Evolutionary conservation across 2,888 invertebrate genomes (phyloP), one percentile per base, ranked within the genome.

Genomic region (Meliscaeva auricollis): DNA sequence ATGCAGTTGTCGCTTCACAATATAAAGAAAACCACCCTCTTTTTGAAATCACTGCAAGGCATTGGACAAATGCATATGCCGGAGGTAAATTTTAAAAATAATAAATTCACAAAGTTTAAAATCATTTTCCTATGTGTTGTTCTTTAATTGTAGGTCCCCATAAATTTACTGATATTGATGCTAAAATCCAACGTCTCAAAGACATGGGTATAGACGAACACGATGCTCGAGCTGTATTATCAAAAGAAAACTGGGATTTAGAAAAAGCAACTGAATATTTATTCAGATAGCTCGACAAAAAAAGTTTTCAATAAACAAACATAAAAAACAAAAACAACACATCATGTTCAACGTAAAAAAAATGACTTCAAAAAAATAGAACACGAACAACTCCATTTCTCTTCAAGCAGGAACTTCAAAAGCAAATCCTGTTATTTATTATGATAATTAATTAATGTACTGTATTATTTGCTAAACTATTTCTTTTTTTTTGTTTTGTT

Each of bases 1-100:
- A 99, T 92, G 98, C 98, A 0, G 98, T 99, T 0, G 99, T 99
- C 22, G 99, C 99, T 32, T 97, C 96, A 91, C 99, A 99, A 92
- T 99, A 96, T 93, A 97, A 97, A 93, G 97, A 97, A 89, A 95
- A 97, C 90, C 94, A 95, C 80, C 95, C 96, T 87, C 95, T 99
- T 91, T 99, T 98, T 92, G 94, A 95, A 88, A 93, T 95, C 90
- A 99, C 99, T 26, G 99, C 99, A 32, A 94, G 95, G 90, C 98
- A 98, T 93, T 99, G 99, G 99, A 97, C 99, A 78, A 96, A 96
- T 91, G 95, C 95, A 15, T 99, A 98, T 93, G 99, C 99, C 17
- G 96, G 96, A 89, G 97, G 96, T 93, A 94, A 87, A 22, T 32
- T 66, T 3, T 17, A n/a, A 38, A 38, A 38, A 6, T 9, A 32